Evolutionary conservation across 2,113 vertebrate species (phyloP).

Genomic region (Puma concolor): DNA sequence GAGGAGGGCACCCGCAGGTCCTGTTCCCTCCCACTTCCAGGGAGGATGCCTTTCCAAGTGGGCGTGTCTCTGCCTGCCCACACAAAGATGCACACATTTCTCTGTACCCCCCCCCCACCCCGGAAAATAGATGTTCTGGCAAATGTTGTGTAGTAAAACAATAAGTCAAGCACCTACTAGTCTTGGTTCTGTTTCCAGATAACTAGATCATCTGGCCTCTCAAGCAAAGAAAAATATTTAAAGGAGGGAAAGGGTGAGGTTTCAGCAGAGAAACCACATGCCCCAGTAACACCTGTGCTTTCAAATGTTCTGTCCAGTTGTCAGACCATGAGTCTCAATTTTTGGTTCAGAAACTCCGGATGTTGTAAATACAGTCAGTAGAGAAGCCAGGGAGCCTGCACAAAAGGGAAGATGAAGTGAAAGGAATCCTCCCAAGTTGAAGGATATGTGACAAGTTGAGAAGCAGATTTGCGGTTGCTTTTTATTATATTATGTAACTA

Average conservation of each 20-base stretch:
- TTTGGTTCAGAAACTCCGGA: not conserved
- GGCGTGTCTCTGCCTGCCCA: not conserved
- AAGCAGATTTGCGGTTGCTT: not conserved
- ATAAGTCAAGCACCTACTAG: not conserved
- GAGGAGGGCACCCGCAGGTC: not conserved
- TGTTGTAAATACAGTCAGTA: not conserved
- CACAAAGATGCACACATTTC: not conserved
- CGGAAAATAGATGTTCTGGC: not conserved
- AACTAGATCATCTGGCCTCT: not conserved
- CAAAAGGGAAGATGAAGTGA: not conserved
- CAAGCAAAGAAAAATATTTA: not conserved
- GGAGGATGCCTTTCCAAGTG: not conserved
- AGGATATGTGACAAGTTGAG: not conserved
- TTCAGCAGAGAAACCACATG: not conserved
- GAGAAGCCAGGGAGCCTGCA: not conserved
- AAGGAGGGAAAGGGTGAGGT: fast-evolving
- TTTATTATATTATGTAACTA: constrained; percentile 15
- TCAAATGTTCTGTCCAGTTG: not conserved
- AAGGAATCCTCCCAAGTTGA: not conserved
- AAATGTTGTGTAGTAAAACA: not conserved
- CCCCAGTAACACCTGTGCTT: not conserved
- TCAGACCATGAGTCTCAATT: not conserved
- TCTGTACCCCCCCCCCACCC: not conserved
- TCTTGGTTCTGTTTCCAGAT: not conserved
- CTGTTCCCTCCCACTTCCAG: constrained; percentile 29